Base-by-base conservation (phyloP, 2,888 invertebrate species). In the Agonopterix heracliana region DNA sequence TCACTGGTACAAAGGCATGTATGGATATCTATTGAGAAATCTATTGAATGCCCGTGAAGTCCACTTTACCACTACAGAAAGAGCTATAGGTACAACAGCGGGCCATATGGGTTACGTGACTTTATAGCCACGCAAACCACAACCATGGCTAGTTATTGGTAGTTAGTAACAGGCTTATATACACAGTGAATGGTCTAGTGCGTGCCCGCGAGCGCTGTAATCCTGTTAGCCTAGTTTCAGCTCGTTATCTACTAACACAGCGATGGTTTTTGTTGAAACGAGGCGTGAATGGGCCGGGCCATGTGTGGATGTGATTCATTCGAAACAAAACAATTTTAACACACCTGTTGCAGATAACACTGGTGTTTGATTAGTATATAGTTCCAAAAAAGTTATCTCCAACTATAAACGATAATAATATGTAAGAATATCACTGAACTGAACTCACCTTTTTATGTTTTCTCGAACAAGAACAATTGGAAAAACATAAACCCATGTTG, bases 211-310 rank as follows among this genome's bases (percentile, higher is more conserved):
- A 26, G 26, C 26, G 60, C 64, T 52, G 57, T 81, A 81, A 81
- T 81, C 78, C 72, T 73, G 72, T 82, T 82, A 81, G 74, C 74
- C 74, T 73, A 76, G 68, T 80, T 80, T 70, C 60, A 73, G 70
- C 65, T 64, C 61, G 67, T 72, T 76, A 77, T 71, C 68, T 71
- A 57, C 60, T 59, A 60, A 61, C 52, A 54, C 55, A 53, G 36
- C 48, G 14, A 13, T 45, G 45, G 50, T 51, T 50, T 53, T 54
- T 46, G 53, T 53, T 50, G 50, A 49, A 54, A 44, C 34, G 52
- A 53, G 47, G 46, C 55, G 53, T 54, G 49, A 46, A 44, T 34
- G 49, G 10, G 12, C 9, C 52, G 51, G 11, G 54, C 60, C 58
- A 60, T 58, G 52, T 60, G 58, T 54, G 45, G 43, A 47, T 36